Base-by-base conservation (phyloP, 1,140 invertebrate genomes). In the Cepaea nemoralis region DNA sequence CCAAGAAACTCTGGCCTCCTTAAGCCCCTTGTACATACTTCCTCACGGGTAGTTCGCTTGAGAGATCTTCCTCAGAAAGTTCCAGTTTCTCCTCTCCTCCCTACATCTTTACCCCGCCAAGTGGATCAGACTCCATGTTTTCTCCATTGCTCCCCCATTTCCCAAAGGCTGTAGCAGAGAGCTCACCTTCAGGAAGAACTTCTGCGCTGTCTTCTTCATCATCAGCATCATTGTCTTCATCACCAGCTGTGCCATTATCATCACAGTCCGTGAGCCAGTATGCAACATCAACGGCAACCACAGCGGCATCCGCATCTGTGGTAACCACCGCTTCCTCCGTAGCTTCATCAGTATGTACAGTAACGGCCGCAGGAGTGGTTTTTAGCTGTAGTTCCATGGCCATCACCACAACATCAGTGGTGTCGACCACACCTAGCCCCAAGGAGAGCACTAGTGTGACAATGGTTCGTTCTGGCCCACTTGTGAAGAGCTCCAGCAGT, bases 81-180 rank as follows among this genome's bases (percentile, higher is more conserved):
- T 80, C 78, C 45, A 73, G 55, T 73, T 55, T 80, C 27, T 80
- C 78, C 10, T 80, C 67, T 27, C 69, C 77, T n/a, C 77, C 78
- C 5, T 73, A 80, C 35, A 39, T 31, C n/a, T 73, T 71, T n/a
- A 80, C 78, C 16, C 78, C 78, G 37, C 78, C 78, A 24, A 73
- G 63, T 31, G 73, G 78, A 33, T 55, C 31, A 27, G 78, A 80
- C 27, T 80, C 78, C 1, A 22, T 73, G n/a, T 78, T 78, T 39
- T 78, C 77, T 24, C 63, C 77, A 1, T 63, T 69, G 31, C n/a
- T 12, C 14, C 14, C 31, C 2, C 16, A 27, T 69, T 78, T 69
- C 40, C 48, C 39, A 69, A 63, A 77, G 45, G 40, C 35, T 40
- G 35, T 27, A 19, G 31, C 42, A 48, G 71, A 48, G 12, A 31